phyloP scores from a whole-genome alignment of 2,888 invertebrate species.

The Stenodema calcarata region DNA sequence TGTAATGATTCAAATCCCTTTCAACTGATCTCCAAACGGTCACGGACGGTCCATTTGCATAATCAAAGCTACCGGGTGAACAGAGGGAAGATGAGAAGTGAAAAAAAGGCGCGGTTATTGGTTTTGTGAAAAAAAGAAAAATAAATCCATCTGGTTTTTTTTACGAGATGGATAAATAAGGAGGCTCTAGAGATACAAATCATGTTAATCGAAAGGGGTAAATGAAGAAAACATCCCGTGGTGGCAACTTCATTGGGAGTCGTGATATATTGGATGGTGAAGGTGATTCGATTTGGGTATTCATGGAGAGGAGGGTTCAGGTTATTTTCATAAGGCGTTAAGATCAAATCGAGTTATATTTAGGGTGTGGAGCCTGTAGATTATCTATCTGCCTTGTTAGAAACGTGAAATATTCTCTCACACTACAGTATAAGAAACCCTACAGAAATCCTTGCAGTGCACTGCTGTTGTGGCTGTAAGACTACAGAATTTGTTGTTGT shows the following conservation, averaged over 20 bases:
- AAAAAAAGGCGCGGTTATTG: background rate
- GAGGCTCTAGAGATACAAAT: background rate
- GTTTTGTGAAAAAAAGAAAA: background rate
- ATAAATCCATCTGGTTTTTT: background rate
- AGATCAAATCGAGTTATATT: background rate
- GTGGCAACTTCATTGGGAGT: background rate
- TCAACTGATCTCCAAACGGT: background rate
- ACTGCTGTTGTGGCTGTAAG: too few relatives aligned
- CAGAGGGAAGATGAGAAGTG: background rate
- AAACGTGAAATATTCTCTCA: too few relatives aligned
- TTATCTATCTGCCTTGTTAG: too few relatives aligned
- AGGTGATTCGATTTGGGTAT: background rate
- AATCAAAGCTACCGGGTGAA: background rate
- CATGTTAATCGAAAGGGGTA: slow-evolving; percentile 8
- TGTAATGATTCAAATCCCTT: background rate
- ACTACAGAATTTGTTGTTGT: too few relatives aligned
- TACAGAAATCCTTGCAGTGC: too few relatives aligned
- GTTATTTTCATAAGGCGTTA: background rate
- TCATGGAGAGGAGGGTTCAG: background rate
- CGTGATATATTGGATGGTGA: background rate
- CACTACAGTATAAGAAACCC: too few relatives aligned
- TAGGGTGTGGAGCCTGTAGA: too few relatives aligned
- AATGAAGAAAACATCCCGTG: background rate
- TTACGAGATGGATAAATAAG: background rate
- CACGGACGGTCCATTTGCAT: background rate